Conservation (phyloP, 2,888 invertebrate species). For the Ornithoptera alexandrae region DNA sequence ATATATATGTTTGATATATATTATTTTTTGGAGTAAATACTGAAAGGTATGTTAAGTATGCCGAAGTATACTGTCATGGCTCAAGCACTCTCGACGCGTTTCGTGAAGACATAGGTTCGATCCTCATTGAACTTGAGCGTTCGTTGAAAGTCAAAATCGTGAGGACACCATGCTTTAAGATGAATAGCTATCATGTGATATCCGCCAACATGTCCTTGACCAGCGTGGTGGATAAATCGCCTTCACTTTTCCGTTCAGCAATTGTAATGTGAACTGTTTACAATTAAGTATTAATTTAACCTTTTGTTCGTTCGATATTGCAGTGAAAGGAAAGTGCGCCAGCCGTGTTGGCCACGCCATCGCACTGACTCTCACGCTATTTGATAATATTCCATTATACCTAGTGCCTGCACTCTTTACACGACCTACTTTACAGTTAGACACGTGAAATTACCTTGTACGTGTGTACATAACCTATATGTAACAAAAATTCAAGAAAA, state of each 20-base stretch:
- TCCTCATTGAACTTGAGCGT: no score
- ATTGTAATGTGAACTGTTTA: background rate
- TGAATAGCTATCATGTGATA: no score
- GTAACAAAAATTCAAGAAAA: constrained; percentile 7
- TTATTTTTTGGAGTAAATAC: no score
- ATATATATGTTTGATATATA: no score
- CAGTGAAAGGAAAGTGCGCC: background rate
- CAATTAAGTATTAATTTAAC: background rate
- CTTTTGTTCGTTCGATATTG: background rate
- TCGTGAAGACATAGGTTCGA: no score
- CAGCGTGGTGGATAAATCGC: no score
- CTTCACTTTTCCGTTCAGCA: background rate
- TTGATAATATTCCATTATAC: constrained; percentile 4
- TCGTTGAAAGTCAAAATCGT: no score
- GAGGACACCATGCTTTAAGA: no score
- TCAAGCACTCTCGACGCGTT: no score
- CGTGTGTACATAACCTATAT: background rate
- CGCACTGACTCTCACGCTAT: constrained; percentile 20
- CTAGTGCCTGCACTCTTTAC: constrained; percentile 19
- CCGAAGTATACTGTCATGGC: no score
- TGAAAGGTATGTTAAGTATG: no score
- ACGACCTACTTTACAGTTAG: constrained; percentile 21
- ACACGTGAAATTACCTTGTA: constrained; percentile 13
- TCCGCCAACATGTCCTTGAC: no score
- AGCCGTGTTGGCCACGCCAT: constrained; percentile 1